Base-by-base conservation (phyloP, 2,113 vertebrate species). In the Aramus guarauna region DNA sequence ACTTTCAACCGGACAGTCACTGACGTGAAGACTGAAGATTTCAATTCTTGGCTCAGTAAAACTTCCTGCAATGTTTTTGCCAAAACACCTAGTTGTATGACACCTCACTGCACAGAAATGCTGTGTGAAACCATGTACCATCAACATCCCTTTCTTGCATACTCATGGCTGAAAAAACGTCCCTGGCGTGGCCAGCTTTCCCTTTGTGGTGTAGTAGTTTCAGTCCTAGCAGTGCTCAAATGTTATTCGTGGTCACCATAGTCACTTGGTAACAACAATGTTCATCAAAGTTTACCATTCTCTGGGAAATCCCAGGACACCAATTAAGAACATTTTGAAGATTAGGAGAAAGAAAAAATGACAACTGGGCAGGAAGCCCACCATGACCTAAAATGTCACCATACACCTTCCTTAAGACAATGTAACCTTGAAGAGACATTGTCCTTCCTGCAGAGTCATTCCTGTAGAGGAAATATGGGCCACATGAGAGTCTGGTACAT, bases 401-500 rank as follows among this genome's bases (percentile, higher is more conserved):
- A 4, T 55, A 34, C n/a, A 55, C 39, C 15, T 6, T 9, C 29
- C n/a, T 47, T 7, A 73, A 34, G 74, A 55, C 37, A 76, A 24
- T 0, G 4, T 11, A 36, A 52, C 2, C 13, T 23, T 60, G 36
- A 89, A 43, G 15, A 71, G 18, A 19, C 3, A 2, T 7, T 36
- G 27, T 14, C 26, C 8, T 66, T 76, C 20, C 58, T 62, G n/a
- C 17, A 75, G 50, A 64, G 27, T 47, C 26, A n/a, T 64, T 58
- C 22, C 34, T 36, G 36, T 43, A 58, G 24, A 75, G 20, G 11
- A 52, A 21, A 30, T 2, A 9, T 0, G 1, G 26, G 9, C 55
- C 67, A 55, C 18, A 2, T 0, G 4, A 20, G 14, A 74, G 24
- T 17, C 26, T 20, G 9, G 11, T 9, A 15, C 1, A 0, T 11